Base-by-base conservation (phyloP, 1,140 invertebrate species). In the Teleopsis dalmanni region DNA sequence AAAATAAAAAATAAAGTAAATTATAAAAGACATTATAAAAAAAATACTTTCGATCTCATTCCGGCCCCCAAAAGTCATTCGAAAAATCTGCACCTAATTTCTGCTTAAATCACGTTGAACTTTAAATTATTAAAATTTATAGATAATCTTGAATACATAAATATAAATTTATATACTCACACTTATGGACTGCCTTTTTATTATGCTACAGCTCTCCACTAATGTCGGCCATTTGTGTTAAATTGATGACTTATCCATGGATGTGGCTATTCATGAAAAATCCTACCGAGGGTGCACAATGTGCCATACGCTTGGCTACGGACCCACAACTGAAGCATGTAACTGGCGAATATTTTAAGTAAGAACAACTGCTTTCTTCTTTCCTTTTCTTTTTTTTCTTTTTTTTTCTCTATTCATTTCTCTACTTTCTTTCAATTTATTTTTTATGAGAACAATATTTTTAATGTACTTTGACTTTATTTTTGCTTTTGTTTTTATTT, bases 251-350 rank as follows among this genome's bases (percentile, higher is more conserved):
- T 37, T 76, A 72, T 59, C 83, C 82, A 0, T 72, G 84, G 58
- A 68, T 82, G 52, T 84, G 79, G 77, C 60, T 83, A 11, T 80
- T 86, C 57, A 65, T 83, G 38, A 84, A 83, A 67, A 81, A 76
- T 48, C 75, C 81, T 4, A 57, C 62, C 36, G 77, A 82, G 67
- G 85, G 84, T 13, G 78, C 82, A 37, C 81, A 85, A 62, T 81
- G 80, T 22, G 74, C 78, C 35, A 58, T 87, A 33, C 82, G 78
- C 58, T 72, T 78, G 41, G 79, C 81, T 8, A 72, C 84, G 8
- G 76, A 80, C 53, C 73, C 76, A 10, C 69, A 72, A 34, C 65
- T 86, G 38, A 69, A 74, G 38, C 72, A 75, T 51, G 66, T 77
- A 23, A 74, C 75, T 33, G 83, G 83, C 42, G 76, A 78, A 64